Conservation (phyloP, 2,888 invertebrate genomes). For the Mesorhabditis spiculigera region DNA sequence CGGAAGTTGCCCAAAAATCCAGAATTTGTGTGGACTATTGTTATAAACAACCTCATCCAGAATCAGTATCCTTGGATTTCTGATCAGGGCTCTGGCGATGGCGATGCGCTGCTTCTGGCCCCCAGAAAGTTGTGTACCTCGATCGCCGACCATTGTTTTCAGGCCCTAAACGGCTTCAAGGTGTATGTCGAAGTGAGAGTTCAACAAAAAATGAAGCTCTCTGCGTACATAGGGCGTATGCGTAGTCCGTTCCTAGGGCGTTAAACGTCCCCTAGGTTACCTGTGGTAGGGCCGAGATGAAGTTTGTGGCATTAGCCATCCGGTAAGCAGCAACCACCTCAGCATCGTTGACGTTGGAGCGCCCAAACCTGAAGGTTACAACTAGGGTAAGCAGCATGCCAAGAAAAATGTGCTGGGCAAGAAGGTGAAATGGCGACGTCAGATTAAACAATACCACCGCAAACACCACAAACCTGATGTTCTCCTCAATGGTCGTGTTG, state of each 20-base stretch:
- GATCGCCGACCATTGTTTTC: constrained; percentile 60
- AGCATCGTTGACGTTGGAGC: constrained; percentile 33
- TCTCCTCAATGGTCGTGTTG: constrained; percentile 63
- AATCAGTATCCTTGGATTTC: constrained; percentile 43
- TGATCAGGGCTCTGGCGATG: constrained; percentile 38
- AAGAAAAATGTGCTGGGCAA: no score
- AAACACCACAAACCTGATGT: constrained; percentile 65
- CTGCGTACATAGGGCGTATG: no score
- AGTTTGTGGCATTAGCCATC: constrained; percentile 61
- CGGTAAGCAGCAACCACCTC: constrained; percentile 46
- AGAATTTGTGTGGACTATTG: no score
- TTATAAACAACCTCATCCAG: constrained; percentile 42
- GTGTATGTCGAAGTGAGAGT: background rate
- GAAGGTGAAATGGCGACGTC: no score
- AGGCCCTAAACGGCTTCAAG: constrained; percentile 47
- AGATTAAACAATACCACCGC: no score
- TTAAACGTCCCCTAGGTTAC: constrained; percentile 11
- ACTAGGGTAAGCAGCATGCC: no score
- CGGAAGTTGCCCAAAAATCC: constrained; percentile 31
- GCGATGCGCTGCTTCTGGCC: no score
- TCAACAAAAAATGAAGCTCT: no score
- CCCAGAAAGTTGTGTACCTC: constrained; percentile 59
- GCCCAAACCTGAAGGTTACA: constrained; percentile 60
- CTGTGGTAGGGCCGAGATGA: constrained; percentile 59
- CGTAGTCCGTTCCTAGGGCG: no score